Conservation (phyloP, 2,797 vertebrate genomes). For the Manis pentadactyla region DNA sequence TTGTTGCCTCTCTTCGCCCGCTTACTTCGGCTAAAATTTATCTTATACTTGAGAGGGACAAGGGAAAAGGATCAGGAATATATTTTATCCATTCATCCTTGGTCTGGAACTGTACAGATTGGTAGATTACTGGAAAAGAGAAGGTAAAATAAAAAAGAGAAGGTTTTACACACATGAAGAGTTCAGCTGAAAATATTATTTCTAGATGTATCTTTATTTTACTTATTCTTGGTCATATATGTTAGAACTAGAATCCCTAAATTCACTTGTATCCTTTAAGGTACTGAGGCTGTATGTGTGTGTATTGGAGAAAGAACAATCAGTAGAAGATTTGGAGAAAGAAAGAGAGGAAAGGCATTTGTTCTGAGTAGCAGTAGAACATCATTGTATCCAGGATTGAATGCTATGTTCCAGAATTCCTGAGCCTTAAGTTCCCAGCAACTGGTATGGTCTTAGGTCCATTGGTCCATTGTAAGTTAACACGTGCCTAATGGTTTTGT, state of each 20-base stretch:
- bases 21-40: too few relatives aligned
- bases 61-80: conserved; percentile 28
- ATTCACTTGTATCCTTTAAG: not conserved
- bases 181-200: not conserved
- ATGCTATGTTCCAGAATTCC: conserved; percentile 17
- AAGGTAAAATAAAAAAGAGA: too few relatives aligned
- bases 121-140: conserved; percentile 23
- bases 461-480: not conserved
- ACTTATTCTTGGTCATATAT: conserved; percentile 26
- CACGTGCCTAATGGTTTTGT: not conserved
- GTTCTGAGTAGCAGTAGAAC: not conserved
- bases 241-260: conserved; percentile 14
- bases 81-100: not conserved
- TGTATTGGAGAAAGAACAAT: not conserved
- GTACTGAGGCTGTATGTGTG: not conserved
- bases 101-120: not conserved
- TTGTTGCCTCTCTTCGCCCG: too few relatives aligned
- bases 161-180: conserved; percentile 2
- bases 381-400: conserved; percentile 43
- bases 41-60: not conserved
- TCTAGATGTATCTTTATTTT: not conserved
- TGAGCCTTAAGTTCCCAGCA: not conserved
- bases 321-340: conserved; percentile 9
- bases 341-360: conserved; percentile 13
- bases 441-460: too few relatives aligned